Conservation (phyloP, 2,888 invertebrate genomes). For the Aphodius granarius region DNA sequence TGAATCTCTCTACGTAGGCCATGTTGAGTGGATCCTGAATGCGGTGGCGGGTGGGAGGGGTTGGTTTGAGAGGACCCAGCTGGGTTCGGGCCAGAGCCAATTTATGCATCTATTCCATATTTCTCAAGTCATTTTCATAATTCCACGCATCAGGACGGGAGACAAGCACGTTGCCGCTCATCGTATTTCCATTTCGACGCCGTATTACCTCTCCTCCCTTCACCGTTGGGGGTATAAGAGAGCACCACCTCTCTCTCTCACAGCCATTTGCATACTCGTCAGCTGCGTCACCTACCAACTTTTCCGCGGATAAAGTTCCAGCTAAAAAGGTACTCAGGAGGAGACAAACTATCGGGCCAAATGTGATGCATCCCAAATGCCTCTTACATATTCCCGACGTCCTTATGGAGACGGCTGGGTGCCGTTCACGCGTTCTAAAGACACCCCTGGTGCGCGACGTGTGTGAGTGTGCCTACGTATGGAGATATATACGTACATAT, state of each 20-base stretch:
- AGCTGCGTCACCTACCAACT: constrained; percentile 57
- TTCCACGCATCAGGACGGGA: constrained; percentile 54
- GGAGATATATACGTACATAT: constrained; percentile 21
- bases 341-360: constrained; percentile 52
- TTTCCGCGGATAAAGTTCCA: constrained; percentile 52
- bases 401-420: constrained; percentile 1
- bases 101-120: constrained; percentile 56
- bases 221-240: constrained; percentile 25
- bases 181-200: constrained; percentile 52
- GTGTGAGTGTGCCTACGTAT: constrained; percentile 17
- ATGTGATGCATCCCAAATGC: constrained; percentile 53
- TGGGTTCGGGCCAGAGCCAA: constrained; percentile 38
- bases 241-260: constrained; percentile 29
- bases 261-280: constrained; percentile 58
- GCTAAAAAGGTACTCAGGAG: constrained; percentile 51
- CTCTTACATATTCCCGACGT: constrained; percentile 49
- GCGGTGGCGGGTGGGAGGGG: too few species aligned
- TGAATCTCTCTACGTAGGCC: neutral
- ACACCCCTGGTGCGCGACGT: neutral
- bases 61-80: constrained; percentile 22
- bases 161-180: constrained; percentile 50
- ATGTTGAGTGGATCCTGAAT: neutral
- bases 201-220: constrained; percentile 25
- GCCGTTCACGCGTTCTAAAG: neutral
- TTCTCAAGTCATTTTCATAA: constrained; percentile 57